A percentile compares a stretch with the other conserved stretches of the same genome.
Evolutionary conservation across 1,140 invertebrate species (phyloP).

Genomic region (roundworm (Caenorhabditis elegans)): DNA sequence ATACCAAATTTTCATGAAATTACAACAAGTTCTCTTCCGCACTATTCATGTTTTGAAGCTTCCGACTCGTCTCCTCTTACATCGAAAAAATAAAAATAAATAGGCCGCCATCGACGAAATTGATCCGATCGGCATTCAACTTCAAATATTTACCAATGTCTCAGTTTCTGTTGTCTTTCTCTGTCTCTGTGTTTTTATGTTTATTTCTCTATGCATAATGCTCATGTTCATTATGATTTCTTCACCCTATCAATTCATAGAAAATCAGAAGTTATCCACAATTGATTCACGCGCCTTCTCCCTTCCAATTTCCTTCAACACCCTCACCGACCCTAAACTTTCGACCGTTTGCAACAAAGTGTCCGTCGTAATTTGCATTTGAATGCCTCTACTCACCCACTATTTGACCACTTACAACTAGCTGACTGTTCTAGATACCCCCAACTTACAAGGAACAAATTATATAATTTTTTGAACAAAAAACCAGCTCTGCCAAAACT

Average conservation of each 20-base stretch:
- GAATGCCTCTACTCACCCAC: not conserved
- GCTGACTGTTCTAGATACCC: not conserved
- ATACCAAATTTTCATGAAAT: too few species aligned
- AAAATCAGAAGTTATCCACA: too few species aligned
- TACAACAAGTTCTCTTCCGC: too few species aligned
- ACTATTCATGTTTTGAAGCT: not conserved
- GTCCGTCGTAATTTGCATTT: slow-evolving; percentile 29
- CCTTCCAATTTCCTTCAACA: not conserved
- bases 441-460: too few species aligned
- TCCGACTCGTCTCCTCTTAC: not conserved
- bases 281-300: not conserved
- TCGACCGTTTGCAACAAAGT: slow-evolving; percentile 1
- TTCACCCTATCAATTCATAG: not conserved
- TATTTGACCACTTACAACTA: slow-evolving; percentile 18
- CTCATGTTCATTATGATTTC: not conserved
- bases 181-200: not conserved
- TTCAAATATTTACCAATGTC: slow-evolving; percentile 24
- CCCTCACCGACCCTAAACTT: not conserved
- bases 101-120: not conserved
- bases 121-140: not conserved
- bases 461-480: too few species aligned
- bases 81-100: not conserved
- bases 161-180: not conserved
- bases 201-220: not conserved
- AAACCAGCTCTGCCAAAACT: too few species aligned